Evolutionary conservation across 1,140 invertebrate genomes (phyloP).

Genomic region (Lepidotrigona ventralis): DNA sequence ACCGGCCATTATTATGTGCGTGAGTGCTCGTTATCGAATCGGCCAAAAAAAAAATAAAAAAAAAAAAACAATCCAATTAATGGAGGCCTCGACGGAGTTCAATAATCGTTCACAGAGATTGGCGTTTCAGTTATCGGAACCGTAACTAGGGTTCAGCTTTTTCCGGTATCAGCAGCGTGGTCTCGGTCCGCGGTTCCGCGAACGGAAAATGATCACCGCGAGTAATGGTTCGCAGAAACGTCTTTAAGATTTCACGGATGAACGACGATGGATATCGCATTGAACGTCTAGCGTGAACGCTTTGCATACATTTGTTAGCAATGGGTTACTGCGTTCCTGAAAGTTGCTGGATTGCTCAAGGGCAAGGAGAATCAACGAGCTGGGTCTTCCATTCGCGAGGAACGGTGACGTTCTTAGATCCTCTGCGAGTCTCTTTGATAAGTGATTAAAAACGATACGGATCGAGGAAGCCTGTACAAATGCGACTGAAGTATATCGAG

Average conservation of each 20-base stretch:
- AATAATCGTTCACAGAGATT: background rate
- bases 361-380: background rate
- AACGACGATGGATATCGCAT: background rate
- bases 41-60: background rate
- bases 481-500: background rate
- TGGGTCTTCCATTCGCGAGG: too few relatives aligned
- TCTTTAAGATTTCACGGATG: conserved; percentile 4
- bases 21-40: conserved; percentile 5
- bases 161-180: background rate
- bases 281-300: background rate
- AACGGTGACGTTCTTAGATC: background rate
- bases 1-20: background rate
- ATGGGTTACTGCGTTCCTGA: background rate
- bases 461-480: background rate
- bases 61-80: conserved; percentile 20
- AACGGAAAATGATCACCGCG: background rate
- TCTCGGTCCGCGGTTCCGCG: background rate
- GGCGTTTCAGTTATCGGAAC: background rate
- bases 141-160: background rate
- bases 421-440: background rate
- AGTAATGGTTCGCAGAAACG: background rate
- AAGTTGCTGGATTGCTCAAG: background rate
- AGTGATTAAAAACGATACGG: background rate
- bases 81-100: background rate
- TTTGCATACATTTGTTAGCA: background rate